Evolutionary conservation across 2,888 invertebrate genomes (phyloP).

Genomic region (Trichogramma dendrolimi): DNA sequence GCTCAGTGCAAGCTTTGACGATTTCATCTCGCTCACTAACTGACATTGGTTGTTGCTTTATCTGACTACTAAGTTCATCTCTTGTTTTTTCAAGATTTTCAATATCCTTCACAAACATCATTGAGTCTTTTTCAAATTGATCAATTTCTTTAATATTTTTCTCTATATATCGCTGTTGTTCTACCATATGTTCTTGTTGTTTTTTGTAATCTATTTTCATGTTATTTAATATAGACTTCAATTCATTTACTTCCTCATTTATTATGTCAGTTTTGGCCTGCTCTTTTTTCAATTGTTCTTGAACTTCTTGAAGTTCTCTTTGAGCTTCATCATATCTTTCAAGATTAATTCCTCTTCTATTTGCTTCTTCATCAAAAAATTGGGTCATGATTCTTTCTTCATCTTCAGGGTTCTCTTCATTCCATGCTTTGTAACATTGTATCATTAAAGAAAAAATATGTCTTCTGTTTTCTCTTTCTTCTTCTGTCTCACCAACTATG

Average conservation of each 20-base stretch:
- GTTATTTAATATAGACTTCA: slow-evolving; percentile 28
- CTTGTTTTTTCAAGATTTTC: slow-evolving; percentile 26
- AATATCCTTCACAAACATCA: slow-evolving; percentile 31
- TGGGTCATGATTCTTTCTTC: slow-evolving; percentile 38
- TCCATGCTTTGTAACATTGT: slow-evolving; percentile 42
- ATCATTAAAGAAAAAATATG: slow-evolving; percentile 36
- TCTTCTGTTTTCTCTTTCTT: slow-evolving; percentile 29
- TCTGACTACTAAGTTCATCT: slow-evolving; percentile 32
- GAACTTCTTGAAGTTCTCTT: slow-evolving; percentile 31
- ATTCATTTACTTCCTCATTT: slow-evolving; percentile 26
- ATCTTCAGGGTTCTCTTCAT: slow-evolving; percentile 40
- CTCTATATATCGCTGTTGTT: slow-evolving; percentile 31
- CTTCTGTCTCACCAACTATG: slow-evolving; percentile 33
- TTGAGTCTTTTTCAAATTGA: slow-evolving; percentile 30
- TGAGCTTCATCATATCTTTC: slow-evolving; percentile 28
- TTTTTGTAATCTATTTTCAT: slow-evolving; percentile 31
- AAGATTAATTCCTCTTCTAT: slow-evolving; percentile 35
- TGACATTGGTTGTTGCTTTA: slow-evolving; percentile 43
- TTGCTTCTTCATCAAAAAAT: slow-evolving; percentile 37
- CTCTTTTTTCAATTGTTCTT: slow-evolving; percentile 24
- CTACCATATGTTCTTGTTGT: slow-evolving; percentile 27
- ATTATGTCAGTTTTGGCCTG: slow-evolving; percentile 27
- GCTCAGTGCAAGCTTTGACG: slow-evolving; percentile 35
- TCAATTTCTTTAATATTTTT: slow-evolving; percentile 31
- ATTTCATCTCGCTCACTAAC: slow-evolving; percentile 38